Evolutionary conservation across 2,888 invertebrate genomes (phyloP), one percentile per base, ranked within the genome.

Genomic region (Hedychridium roseum): DNA sequence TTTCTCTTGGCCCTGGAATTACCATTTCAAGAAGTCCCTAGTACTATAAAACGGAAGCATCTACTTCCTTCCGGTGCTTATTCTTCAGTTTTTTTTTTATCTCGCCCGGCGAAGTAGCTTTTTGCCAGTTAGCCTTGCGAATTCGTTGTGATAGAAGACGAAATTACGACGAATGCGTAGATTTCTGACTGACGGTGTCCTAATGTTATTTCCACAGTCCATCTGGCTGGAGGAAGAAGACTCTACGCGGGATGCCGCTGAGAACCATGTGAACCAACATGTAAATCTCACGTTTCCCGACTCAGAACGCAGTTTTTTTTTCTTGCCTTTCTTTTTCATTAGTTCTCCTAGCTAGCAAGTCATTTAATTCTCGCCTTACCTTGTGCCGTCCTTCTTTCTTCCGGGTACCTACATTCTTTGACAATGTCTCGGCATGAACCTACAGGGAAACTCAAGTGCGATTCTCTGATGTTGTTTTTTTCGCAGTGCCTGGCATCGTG

Each of bases 201-300:
- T 70, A 69, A 71, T 78, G 57, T 77, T 75, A 43, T 78, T 78
- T 78, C 71, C 74, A 69, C 76, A 79, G 78, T 79, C 78, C 61
- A 71, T 78, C 78, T 78, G 76, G 76, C 71, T 77, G 71, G 78
- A 79, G 68, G 78, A 78, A 50, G 78, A 78, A 64, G 78, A 78
- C 41, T 70, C 78, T 73, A 63, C 75, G 71, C 78, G 76, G 74
- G 77, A 78, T 64, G 68, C 67, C 68, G 68, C 72, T 66, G 75
- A 73, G 68, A 76, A 73, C 70, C 74, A 78, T 77, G 78, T 79
- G 73, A 78, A 68, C 69, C 70, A 73, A 76, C 66, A 75, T 71
- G 74, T 74, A 74, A 69, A 73, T 71, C 67, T 72, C 70, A 57
- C 59, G 54, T 57, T 59, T 60, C 65, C 64, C 66, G 50, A 62